Evolutionary conservation across 2,888 invertebrate species (phyloP).

Genomic region (Lasiommata megera): DNA sequence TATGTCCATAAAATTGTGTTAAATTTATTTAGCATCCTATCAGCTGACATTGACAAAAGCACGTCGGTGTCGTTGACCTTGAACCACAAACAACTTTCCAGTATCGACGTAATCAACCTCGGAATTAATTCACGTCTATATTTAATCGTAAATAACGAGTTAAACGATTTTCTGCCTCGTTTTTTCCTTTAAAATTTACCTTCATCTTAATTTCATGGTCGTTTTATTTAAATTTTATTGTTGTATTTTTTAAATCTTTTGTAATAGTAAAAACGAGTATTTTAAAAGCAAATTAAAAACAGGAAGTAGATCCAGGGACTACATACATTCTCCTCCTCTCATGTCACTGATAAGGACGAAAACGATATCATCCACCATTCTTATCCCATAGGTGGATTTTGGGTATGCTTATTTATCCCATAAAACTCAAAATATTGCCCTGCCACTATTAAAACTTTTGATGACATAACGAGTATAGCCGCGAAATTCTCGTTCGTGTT

Average conservation of each 20-base stretch:
- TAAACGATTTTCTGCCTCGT: constrained; percentile 11
- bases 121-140: constrained; percentile 27
- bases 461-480: too few relatives aligned
- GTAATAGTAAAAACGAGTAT: too few relatives aligned
- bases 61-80: constrained; percentile 45
- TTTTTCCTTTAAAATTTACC: constrained; percentile 11
- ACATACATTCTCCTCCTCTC: too few relatives aligned
- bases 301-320: too few relatives aligned
- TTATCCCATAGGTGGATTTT: too few relatives aligned
- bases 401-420: too few relatives aligned
- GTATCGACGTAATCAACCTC: constrained; percentile 41
- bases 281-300: too few relatives aligned
- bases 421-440: too few relatives aligned
- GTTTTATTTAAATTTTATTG: neutral
- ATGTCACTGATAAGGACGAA: too few relatives aligned
- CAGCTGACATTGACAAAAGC: constrained; percentile 28
- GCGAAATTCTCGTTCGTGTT: too few relatives aligned
- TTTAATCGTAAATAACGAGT: constrained; percentile 19
- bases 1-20: neutral
- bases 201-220: constrained; percentile 1
- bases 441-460: too few relatives aligned
- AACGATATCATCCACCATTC: too few relatives aligned
- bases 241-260: neutral
- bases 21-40: constrained; percentile 7
- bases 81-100: constrained; percentile 53